These are phyloP conservation scores for Thryonomys swinderianus DNA, from an alignment of 2,113 vertebrate species.

Conservation along the genomic window DNA sequence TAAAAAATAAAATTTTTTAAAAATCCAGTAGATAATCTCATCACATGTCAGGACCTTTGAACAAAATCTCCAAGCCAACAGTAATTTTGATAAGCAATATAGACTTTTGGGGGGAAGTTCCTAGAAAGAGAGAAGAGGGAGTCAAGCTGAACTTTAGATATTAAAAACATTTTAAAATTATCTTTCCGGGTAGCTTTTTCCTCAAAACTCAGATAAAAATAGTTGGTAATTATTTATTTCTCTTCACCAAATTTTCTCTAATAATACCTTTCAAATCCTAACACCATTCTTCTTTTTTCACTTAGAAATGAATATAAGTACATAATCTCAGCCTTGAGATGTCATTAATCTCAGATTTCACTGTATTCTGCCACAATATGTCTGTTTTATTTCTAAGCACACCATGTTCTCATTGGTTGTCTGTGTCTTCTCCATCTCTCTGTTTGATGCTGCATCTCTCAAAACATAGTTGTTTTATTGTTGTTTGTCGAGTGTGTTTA, in stretches of 20 bases:
- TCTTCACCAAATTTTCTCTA: neutral
- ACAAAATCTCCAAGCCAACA: neutral
- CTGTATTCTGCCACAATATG: accelerated
- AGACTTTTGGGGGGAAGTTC: neutral
- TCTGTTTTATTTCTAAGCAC: neutral
- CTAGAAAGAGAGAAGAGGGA: neutral
- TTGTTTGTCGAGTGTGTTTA: neutral
- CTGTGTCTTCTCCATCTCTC: neutral
- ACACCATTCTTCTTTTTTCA: neutral
- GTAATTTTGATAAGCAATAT: neutral
- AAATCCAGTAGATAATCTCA: neutral
- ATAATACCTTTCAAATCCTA: neutral
- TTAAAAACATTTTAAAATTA: neutral
- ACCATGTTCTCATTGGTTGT: neutral
- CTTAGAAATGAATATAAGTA: accelerated
- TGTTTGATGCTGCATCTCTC: neutral
- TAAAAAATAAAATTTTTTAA: no score
- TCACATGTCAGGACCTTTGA: neutral
- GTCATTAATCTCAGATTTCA: neutral
- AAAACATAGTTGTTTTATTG: neutral
- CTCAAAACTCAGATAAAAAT: neutral
- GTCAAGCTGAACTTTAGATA: neutral
- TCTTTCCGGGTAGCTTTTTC: neutral
- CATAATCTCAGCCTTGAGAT: accelerated
- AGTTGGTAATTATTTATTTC: neutral